Evolutionary conservation across 2,113 vertebrate genomes (phyloP), one percentile per base, ranked within the genome.

Genomic region (Platichthys flesus): DNA sequence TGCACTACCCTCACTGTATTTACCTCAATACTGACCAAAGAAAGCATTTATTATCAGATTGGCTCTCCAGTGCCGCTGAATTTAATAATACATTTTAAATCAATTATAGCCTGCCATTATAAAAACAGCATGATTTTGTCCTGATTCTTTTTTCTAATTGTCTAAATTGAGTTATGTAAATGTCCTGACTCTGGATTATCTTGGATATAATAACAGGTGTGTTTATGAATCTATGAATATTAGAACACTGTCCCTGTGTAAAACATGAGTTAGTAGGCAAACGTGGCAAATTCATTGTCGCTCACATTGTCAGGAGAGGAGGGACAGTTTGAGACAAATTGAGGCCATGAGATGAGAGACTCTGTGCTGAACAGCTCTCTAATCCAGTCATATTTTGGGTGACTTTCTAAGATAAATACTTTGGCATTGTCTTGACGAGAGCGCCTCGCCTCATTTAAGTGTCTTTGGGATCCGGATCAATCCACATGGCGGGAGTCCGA

Each of bases 341-440:
- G 76, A 87, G 82, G 87, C 78, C 88, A 89, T 0, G 63, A 87
- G 79, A 72, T 74, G 4, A 88, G 87, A 90, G 85, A 83, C 84
- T 52, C 35, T 28, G 35, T 49, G 26, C 77, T 75, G 83, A 90
- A 86, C 79, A 90, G 67, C 84, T 76, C 79, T 88, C 84, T 91
- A 89, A 92, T 93, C 87, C 86, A 80, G 73, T 79, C 74, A 86
- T 91, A 89, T 85, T 91, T 84, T 86, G 88, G 87, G 85, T 78
- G 88, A 86, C 82, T 86, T 92, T 92, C 79, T 87, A 88, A 90
- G 83, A 90, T 92, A 90, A 91, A 85, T 82, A 81, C 81, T 91
- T 79, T 90, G 85, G 85, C 86, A 87, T 92, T 89, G 90, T 91
- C 76, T 88, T 68, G 84, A 84, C 69, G 79, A 82, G 79, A 84